A percentile compares a stretch with the other conserved stretches of the same genome.
Evolutionary conservation across 2,888 invertebrate species (phyloP).

Genomic region (Apamea anceps): DNA sequence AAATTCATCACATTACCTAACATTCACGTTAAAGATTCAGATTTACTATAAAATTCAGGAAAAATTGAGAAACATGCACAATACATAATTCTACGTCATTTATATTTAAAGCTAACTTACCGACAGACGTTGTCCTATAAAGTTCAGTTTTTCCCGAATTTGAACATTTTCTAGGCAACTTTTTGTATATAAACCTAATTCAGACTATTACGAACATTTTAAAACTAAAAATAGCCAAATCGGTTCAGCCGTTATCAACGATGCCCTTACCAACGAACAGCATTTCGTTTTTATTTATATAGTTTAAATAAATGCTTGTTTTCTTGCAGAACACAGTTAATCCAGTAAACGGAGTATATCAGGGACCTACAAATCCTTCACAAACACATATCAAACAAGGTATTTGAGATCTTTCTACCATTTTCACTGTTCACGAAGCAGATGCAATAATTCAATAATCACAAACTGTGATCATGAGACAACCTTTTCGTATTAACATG

Average conservation of each 20-base stretch:
- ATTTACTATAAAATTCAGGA: neutral
- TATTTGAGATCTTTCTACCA: slow-evolving; percentile 62
- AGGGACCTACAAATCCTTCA: slow-evolving; percentile 90
- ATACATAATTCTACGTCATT: neutral
- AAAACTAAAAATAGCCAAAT: neutral
- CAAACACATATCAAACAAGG: slow-evolving; percentile 87
- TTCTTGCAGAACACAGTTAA: slow-evolving; percentile 96
- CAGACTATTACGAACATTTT: neutral
- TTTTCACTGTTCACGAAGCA: neutral
- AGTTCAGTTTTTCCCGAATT: neutral
- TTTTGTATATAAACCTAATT: no score
- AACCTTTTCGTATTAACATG: neutral
- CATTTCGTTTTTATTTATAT: neutral
- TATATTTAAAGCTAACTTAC: slow-evolving; percentile 3
- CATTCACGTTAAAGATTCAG: neutral
- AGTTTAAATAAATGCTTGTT: slow-evolving; percentile 44
- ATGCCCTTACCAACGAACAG: neutral
- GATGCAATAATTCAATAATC: neutral
- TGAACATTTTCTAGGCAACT: neutral
- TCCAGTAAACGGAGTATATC: slow-evolving; percentile 97
- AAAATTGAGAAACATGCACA: neutral
- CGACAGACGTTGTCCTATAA: no score
- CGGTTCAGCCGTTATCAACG: neutral
- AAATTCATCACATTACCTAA: slow-evolving; percentile 1
- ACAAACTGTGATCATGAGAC: neutral